phyloP scores from a whole-genome alignment of 2,888 invertebrate species.

The Lordiphosa fenestrarum region DNA sequence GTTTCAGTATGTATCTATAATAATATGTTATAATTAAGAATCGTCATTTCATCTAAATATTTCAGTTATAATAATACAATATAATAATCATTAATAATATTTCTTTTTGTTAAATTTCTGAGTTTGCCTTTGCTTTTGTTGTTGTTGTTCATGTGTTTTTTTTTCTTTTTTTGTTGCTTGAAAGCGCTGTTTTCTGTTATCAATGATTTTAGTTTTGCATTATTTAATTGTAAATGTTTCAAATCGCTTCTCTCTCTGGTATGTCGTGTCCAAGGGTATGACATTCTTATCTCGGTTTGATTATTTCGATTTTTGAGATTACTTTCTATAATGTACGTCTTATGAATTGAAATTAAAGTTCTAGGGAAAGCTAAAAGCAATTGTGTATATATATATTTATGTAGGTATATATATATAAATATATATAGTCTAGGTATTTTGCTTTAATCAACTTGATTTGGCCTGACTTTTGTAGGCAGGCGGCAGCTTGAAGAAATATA shows the following conservation, averaged over 20 bases:
- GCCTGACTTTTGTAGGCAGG: conserved; percentile 15
- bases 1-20: conserved; percentile 74
- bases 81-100: conserved; percentile 74
- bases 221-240: conserved; percentile 34
- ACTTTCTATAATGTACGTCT: conserved; percentile 26
- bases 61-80: conserved; percentile 77
- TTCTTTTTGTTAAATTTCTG: conserved; percentile 58
- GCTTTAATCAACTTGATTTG: conserved; percentile 41
- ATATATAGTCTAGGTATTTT: conserved; percentile 43
- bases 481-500: conserved; percentile 17
- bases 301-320: conserved; percentile 28
- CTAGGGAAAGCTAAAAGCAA: conserved; percentile 73
- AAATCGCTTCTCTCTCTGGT: conserved; percentile 24
- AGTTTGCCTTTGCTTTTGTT: conserved; percentile 32
- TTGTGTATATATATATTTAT: conserved; percentile 50
- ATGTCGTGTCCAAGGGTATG: conserved; percentile 1
- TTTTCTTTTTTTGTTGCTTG: conserved; percentile 19
- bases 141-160: conserved; percentile 12
- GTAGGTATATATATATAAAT: conserved; percentile 35
- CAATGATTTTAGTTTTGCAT: conserved; percentile 16
- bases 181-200: conserved; percentile 21
- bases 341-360: conserved; percentile 49
- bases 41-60: conserved; percentile 78
- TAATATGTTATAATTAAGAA: conserved; percentile 77
- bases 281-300: conserved; percentile 24